Base-by-base conservation (phyloP, 2,113 vertebrate genomes). In the Aplodontia rufa region DNA sequence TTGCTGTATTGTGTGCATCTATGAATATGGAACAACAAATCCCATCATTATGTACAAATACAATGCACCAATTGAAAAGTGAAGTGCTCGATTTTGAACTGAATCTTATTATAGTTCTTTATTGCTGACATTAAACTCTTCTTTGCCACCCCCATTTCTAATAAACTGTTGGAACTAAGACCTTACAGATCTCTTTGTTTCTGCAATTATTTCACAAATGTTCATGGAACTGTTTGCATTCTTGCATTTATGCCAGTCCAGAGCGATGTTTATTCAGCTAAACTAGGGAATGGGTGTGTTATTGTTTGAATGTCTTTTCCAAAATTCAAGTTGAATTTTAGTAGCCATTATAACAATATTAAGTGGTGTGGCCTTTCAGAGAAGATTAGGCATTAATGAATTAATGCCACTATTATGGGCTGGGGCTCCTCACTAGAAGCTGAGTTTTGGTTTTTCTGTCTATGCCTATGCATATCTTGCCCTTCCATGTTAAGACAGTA, bases 71-170 rank as follows among this genome's bases (percentile, higher is more conserved):
- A n/a, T n/a, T n/a, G n/a, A n/a, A n/a, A n/a, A n/a, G n/a, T n/a
- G n/a, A n/a, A n/a, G n/a, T n/a, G n/a, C 22, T 92, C 62, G 64
- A 11, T 87, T 92, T 94, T 89, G 51, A 87, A 80, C n/a, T 35
- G 8, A 68, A 47, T 74, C 55, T 53, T 35, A 60, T 35, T 66
- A 35, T 90, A 64, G 69, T 92, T 82, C 62, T 49, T 74, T 79
- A 16, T 45, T 76, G 26, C 49, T 81, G 40, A 69, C 24, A 53
- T 49, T 62, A 66, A 89, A 47, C 28, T 40, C 37, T 76, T 37
- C 26, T 2, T 30, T 28, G 20, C 32, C 24, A 11, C 30, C 26
- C 37, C 69, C 40, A 40, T 51, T 30, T 60, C 22, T 51, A 10
- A 85, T 40, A 84, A 60, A 79, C 10, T 58, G 55, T 58, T 83